A percentile compares a stretch with the other conserved stretches of the same genome.
phyloP scores from a whole-genome alignment of 2,888 invertebrate genomes.

The Mimachlamys varia region DNA sequence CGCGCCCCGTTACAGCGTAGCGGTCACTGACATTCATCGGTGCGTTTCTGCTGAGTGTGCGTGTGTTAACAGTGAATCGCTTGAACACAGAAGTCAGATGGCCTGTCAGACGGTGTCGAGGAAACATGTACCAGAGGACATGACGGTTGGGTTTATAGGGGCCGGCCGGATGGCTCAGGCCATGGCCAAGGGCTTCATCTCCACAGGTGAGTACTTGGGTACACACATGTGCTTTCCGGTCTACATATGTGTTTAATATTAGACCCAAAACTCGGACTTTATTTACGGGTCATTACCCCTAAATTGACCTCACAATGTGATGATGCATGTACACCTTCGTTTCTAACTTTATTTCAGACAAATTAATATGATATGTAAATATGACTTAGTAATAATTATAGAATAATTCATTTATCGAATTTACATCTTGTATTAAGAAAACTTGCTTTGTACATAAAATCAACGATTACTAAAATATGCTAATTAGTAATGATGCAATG shows the following conservation, averaged over 20 bases:
- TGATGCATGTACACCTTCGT: neutral
- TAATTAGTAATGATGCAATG: no score
- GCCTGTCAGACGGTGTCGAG: neutral
- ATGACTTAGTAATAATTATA: no score
- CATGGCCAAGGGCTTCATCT: slow-evolving; percentile 77
- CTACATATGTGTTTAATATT: neutral
- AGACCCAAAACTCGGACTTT: neutral
- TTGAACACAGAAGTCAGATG: neutral
- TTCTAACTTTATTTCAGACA: no score
- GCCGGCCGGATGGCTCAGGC: slow-evolving; percentile 80
- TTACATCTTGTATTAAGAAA: no score
- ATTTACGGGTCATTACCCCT: neutral
- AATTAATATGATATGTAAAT: no score
- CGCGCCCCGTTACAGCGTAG: neutral
- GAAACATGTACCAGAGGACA: slow-evolving; percentile 55
- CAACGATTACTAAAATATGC: no score
- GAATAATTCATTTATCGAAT: no score
- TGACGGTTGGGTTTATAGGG: slow-evolving; percentile 79
- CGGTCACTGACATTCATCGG: slow-evolving; percentile 17
- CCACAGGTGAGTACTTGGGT: slow-evolving; percentile 69
- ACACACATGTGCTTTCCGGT: neutral
- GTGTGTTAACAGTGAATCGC: neutral
- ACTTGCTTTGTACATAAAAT: no score
- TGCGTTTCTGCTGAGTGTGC: neutral
- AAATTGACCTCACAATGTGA: neutral